A percentile compares a stretch with the other conserved stretches of the same genome.
Evolutionary conservation across 2,797 vertebrate species (phyloP).

Genomic region (Uromys caudimaculatus): DNA sequence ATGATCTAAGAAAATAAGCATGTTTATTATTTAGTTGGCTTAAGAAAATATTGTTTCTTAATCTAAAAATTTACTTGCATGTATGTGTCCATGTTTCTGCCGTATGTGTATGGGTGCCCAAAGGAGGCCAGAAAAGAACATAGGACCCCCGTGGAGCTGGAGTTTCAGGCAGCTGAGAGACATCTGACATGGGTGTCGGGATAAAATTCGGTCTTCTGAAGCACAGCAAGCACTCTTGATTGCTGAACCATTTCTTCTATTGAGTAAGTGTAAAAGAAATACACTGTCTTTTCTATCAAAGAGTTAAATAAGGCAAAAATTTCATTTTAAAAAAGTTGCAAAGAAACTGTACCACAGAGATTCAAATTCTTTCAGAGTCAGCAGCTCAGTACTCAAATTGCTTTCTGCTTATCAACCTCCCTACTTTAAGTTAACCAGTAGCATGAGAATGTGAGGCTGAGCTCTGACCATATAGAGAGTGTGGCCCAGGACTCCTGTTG

Average conservation of each 20-base stretch:
- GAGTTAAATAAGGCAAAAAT: background rate
- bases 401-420: background rate
- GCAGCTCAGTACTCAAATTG: background rate
- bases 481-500: background rate
- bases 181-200: background rate
- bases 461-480: background rate
- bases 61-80: no score
- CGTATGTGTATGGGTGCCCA: background rate
- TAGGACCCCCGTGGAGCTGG: background rate
- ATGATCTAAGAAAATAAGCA: background rate
- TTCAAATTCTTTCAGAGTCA: background rate
- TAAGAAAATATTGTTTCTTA: background rate
- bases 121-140: background rate
- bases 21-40: slow-evolving; percentile 19
- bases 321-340: background rate
- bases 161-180: background rate
- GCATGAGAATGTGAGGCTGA: background rate
- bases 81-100: background rate
- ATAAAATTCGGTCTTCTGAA: background rate
- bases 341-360: background rate
- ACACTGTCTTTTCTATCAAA: background rate
- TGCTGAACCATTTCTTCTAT: background rate
- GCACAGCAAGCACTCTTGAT: background rate
- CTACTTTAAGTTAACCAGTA: background rate
- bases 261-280: background rate